phyloP scores from a whole-genome alignment of 1,140 invertebrate genomes.

The Eufriesea mexicana region DNA sequence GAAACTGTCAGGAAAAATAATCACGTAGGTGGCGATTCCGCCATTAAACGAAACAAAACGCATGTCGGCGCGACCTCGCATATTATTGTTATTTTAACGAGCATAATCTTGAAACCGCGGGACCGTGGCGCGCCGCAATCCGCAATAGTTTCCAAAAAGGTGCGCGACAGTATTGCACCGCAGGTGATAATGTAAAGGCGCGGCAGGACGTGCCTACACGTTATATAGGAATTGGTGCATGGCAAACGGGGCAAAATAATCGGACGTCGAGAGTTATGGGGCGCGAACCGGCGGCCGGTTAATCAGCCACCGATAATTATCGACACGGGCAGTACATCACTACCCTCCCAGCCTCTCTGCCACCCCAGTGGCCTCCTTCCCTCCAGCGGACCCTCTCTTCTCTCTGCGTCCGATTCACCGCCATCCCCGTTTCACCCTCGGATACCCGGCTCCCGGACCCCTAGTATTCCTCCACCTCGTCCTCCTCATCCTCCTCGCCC shows the following conservation, averaged over 20 bases:
- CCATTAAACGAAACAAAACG: not conserved
- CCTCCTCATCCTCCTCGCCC: slow-evolving; percentile 40
- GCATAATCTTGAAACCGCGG: slow-evolving; percentile 36
- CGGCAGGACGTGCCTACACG: slow-evolving; percentile 71
- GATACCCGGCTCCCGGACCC: slow-evolving; percentile 57
- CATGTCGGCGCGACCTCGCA: too few species aligned
- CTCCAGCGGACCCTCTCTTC: slow-evolving; percentile 52
- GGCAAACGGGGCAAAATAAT: slow-evolving; percentile 81
- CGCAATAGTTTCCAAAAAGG: slow-evolving; percentile 62
- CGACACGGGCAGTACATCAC: slow-evolving; percentile 82
- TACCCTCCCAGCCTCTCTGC: slow-evolving; percentile 67
- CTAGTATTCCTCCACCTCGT: slow-evolving; percentile 46
- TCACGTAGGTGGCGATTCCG: not conserved
- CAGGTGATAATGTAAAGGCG: slow-evolving; percentile 66
- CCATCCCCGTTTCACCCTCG: slow-evolving; percentile 21
- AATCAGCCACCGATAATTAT: slow-evolving; percentile 83
- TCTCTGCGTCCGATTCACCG: slow-evolving; percentile 52
- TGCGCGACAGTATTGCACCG: slow-evolving; percentile 54
- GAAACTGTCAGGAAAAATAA: not conserved
- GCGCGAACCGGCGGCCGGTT: slow-evolving; percentile 82
- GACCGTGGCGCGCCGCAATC: slow-evolving; percentile 49
- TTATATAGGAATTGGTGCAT: slow-evolving; percentile 79
- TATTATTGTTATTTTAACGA: slow-evolving; percentile 52
- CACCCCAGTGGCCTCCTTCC: slow-evolving; percentile 61
- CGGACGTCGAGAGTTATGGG: slow-evolving; percentile 82